phyloP scores from a whole-genome alignment of 2,113 vertebrate species.

The Garra rufa region DNA sequence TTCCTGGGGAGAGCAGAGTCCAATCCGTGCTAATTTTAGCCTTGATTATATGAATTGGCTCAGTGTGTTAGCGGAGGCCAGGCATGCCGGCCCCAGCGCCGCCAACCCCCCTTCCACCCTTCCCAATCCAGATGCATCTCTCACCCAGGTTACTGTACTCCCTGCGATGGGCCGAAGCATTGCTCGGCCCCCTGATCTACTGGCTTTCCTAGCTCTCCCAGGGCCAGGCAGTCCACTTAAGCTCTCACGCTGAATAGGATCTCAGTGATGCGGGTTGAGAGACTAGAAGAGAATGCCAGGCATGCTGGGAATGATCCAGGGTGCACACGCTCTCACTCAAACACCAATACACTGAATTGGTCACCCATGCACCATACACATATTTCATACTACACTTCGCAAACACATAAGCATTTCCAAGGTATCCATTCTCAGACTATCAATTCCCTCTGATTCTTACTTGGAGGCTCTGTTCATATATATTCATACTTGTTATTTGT shows the following conservation, averaged over 20 bases:
- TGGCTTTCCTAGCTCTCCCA: slow-evolving; percentile 25
- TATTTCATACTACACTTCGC: background rate
- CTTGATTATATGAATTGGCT: slow-evolving; percentile 78
- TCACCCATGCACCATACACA: slow-evolving; percentile 15
- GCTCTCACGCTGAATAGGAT: slow-evolving; percentile 49
- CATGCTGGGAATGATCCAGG: slow-evolving; percentile 38
- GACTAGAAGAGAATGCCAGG: slow-evolving; percentile 22
- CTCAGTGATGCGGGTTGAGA: slow-evolving; percentile 51
- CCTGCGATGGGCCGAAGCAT: slow-evolving; percentile 38
- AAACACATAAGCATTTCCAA: slow-evolving; percentile 5
- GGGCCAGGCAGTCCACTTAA: slow-evolving; percentile 14
- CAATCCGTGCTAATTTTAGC: slow-evolving; percentile 74
- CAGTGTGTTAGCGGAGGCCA: slow-evolving; percentile 70
- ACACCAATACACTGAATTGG: slow-evolving; percentile 9
- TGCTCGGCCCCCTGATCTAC: slow-evolving; percentile 35
- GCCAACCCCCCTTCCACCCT: slow-evolving; percentile 64
- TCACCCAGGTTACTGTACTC: slow-evolving; percentile 41
- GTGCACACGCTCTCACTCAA: background rate
- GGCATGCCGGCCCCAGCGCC: slow-evolving; percentile 54
- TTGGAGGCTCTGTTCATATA: background rate
- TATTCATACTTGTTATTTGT: slow-evolving; percentile 9
- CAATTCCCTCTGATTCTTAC: background rate
- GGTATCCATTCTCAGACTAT: background rate
- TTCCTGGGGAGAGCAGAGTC: slow-evolving; percentile 61
- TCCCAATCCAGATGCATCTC: slow-evolving; percentile 57